These are phyloP conservation scores for Xenopus laevis DNA, from an alignment of 2,113 vertebrate genomes.

Conservation along the genomic window DNA sequence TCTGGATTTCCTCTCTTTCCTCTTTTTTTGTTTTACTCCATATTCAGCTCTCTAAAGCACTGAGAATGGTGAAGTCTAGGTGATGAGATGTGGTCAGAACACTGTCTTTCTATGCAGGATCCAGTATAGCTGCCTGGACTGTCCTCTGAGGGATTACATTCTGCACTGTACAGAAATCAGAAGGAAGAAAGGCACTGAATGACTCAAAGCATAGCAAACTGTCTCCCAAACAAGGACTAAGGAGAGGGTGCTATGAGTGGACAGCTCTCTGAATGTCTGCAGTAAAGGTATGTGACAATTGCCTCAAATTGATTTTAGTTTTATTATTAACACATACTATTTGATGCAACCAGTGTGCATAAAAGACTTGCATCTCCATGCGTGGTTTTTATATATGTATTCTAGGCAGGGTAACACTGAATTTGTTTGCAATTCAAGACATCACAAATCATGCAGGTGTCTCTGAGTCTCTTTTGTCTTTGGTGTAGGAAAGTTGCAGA, in stretches of 20 bases:
- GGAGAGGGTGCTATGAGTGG: conserved; percentile 22
- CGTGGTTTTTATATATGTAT: no score
- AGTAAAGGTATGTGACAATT: conserved; percentile 17
- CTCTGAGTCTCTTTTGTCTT: no score
- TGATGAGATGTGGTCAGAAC: conserved; percentile 24
- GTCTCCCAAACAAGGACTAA: conserved; percentile 23
- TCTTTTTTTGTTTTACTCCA: conserved; percentile 2
- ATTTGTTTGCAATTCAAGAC: no score
- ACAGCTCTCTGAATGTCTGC: conserved; percentile 27
- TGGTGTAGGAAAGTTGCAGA: not conserved
- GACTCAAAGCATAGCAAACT: conserved; percentile 14
- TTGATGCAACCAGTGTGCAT: no score
- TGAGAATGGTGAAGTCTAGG: conserved; percentile 18
- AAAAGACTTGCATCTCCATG: no score
- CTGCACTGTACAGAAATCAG: conserved; percentile 25
- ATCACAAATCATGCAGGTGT: no score
- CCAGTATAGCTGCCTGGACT: conserved; percentile 26
- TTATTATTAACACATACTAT: no score
- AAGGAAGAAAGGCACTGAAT: conserved; percentile 7
- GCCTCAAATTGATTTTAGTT: not conserved
- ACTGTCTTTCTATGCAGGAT: conserved; percentile 26
- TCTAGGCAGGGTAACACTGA: no score
- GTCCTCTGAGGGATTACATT: conserved; percentile 38
- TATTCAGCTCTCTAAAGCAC: conserved; percentile 8
- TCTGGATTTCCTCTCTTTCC: not conserved